Evolutionary conservation across 2,888 invertebrate genomes (phyloP).

Genomic region (Drosophila prostipennis): DNA sequence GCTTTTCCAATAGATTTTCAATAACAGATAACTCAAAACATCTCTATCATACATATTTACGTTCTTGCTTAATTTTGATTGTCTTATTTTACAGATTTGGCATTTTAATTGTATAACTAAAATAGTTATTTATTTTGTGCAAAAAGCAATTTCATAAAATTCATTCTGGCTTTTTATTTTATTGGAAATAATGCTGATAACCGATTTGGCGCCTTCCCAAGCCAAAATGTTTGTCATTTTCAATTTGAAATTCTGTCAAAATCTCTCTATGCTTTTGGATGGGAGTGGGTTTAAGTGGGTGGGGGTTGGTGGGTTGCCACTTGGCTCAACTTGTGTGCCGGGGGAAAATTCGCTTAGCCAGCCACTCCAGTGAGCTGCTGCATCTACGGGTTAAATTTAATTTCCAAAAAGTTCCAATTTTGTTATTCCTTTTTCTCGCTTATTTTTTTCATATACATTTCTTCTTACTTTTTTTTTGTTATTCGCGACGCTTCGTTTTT

Average conservation of each 20-base stretch:
- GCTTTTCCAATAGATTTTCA: no score
- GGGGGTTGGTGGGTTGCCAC: conserved; percentile 35
- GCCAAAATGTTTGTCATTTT: conserved; percentile 50
- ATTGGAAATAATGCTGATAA: conserved; percentile 40
- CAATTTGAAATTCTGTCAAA: conserved; percentile 64
- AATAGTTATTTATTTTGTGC: not conserved
- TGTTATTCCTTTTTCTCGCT: conserved; percentile 57
- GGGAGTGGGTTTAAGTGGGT: conserved; percentile 1
- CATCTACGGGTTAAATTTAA: conserved; percentile 73
- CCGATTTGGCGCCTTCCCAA: conserved; percentile 6
- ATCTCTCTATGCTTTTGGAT: not conserved
- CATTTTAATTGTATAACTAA: not conserved
- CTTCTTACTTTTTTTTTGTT: conserved; percentile 28
- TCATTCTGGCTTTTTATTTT: not conserved
- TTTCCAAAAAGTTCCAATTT: conserved; percentile 64
- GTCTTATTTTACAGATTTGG: not conserved
- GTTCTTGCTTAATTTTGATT: not conserved
- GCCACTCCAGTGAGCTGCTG: conserved; percentile 36
- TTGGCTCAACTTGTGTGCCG: conserved; percentile 36
- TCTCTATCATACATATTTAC: not conserved
- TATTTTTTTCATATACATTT: conserved; percentile 41
- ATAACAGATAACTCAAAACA: no score
- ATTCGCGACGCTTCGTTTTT: conserved; percentile 64
- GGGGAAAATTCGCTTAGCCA: conserved; percentile 53
- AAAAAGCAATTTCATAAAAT: not conserved